Evolutionary conservation across 2,797 vertebrate genomes (phyloP), one percentile per base, ranked within the genome.

Genomic region (Pipistrellus pipistrellus): DNA sequence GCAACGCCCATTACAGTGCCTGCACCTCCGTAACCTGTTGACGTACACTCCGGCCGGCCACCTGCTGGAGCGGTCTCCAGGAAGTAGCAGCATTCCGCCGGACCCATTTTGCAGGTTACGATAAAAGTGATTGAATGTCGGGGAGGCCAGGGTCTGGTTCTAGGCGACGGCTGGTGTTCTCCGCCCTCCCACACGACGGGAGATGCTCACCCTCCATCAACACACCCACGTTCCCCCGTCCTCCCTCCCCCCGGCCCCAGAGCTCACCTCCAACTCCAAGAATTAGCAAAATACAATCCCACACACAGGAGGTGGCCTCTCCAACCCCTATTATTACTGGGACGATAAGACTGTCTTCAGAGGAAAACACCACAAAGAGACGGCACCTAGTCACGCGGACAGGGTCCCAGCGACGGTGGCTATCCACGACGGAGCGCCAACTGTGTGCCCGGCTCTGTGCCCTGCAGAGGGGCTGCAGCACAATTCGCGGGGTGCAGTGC

Each of bases 1-100:
- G 95, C 93, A 97, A 95, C 92, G 96, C 81, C 96, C 91, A 96
- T 95, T 72, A 95, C 73, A 90, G 89, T 25, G 90, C 91, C 96
- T 94, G 94, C 80, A 93, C 30, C 75, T 81, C 90, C 25, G 92
- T 46, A 95, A 93, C 64, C 91, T 94, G 95, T 48, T 92, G 80
- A 77, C 81, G n/a, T 91, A 48, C 87, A 96, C 85, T 92, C 59
- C 12, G 23, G 59, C 59, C 12, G 23, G 59, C 51, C 71, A 38
- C 87, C 30, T 23, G 25, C 53, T 68, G 77, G 85, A 92, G 62
- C 59, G 57, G 78, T 88, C 93, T 84, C 73, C 66, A 69, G 93
- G 82, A 68, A 93, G 83, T 2, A 76, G 88, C 87, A 91, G 35
- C 41, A 3, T 88, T 88, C 85, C 0, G 1, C 15, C 72, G 35